A percentile compares a stretch with the other conserved stretches of the same genome.
Conservation (phyloP, 2,113 vertebrate species). For the Bos javanicus region DNA sequence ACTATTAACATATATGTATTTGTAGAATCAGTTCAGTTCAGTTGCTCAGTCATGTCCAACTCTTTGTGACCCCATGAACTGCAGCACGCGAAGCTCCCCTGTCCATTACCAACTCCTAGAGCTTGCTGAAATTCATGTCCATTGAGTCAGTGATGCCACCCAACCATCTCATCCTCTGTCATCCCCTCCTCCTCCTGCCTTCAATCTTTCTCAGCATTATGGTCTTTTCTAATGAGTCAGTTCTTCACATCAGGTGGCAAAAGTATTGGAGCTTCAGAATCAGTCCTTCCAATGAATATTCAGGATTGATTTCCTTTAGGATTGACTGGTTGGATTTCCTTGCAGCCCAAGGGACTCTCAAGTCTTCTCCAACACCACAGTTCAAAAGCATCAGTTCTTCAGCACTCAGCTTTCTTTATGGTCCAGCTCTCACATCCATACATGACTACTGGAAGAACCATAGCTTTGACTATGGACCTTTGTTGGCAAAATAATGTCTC, state of each 20-base stretch:
- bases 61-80: no score
- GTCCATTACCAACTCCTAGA: no score
- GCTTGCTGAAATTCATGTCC: no score
- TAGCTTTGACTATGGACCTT: not conserved
- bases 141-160: not conserved
- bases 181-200: not conserved
- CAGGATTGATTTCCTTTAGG: not conserved
- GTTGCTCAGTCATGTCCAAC: no score
- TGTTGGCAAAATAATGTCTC: not conserved
- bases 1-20: not conserved
- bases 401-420: not conserved
- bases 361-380: not conserved
- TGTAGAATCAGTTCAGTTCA: no score
- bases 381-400: not conserved
- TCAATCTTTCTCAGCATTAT: not conserved
- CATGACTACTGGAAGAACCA: not conserved
- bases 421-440: not conserved
- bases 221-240: not conserved
- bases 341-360: not conserved
- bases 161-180: not conserved
- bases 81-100: no score
- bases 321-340: not conserved
- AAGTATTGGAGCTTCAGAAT: not conserved
- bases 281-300: not conserved
- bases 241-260: not conserved